Evolutionary conservation across 2,888 invertebrate genomes (phyloP).

Genomic region (Acleris laterana): DNA sequence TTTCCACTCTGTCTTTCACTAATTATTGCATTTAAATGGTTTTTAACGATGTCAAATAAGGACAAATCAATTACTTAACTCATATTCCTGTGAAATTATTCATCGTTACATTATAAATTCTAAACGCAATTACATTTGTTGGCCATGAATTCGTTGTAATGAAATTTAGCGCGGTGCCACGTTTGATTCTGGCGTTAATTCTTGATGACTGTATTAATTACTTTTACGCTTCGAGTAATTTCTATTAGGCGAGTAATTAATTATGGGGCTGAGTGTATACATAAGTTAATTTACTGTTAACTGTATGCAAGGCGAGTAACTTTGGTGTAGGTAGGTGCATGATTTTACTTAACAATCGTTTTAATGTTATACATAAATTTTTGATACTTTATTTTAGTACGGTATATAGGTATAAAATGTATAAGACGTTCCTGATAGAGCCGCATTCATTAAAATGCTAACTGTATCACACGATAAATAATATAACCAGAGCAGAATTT

Average conservation of each 20-base stretch:
- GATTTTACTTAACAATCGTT: too few species aligned
- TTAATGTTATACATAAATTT: too few species aligned
- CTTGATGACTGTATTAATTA: constrained; percentile 26
- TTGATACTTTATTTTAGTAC: too few species aligned
- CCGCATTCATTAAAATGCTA: too few species aligned
- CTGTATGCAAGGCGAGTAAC: too few species aligned
- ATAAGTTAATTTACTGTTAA: too few species aligned
- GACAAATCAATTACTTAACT: not conserved
- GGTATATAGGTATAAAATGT: too few species aligned
- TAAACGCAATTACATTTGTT: constrained; percentile 26
- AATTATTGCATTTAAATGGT: not conserved
- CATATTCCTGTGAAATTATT: constrained; percentile 22
- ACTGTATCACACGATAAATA: too few species aligned
- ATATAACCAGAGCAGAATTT: too few species aligned
- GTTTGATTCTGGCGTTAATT: constrained; percentile 25
- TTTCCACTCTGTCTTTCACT: too few species aligned
- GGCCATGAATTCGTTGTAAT: constrained; percentile 25
- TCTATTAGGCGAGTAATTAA: constrained; percentile 19
- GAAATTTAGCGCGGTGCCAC: constrained; percentile 22
- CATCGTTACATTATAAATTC: constrained; percentile 24
- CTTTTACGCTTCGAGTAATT: constrained; percentile 18
- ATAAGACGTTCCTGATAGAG: too few species aligned
- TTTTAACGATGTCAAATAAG: not conserved
- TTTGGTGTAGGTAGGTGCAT: too few species aligned
- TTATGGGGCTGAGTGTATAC: not conserved